A percentile compares a stretch with the other conserved stretches of the same genome.
Evolutionary conservation across 2,113 vertebrate species (phyloP).

Genomic region (Madoqua kirkii): DNA sequence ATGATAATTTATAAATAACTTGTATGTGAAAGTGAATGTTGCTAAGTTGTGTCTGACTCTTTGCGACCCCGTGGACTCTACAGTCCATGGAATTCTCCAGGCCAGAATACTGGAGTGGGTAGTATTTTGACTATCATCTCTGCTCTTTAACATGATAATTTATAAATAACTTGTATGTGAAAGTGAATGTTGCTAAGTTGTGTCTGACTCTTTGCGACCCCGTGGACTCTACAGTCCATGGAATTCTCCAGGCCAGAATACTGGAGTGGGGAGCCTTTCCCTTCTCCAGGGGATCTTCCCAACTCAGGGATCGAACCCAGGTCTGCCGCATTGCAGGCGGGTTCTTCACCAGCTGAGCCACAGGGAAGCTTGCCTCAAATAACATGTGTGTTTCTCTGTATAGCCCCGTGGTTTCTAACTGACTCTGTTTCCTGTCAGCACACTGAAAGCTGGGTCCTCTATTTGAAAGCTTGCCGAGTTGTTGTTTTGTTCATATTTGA

Average conservation of each 20-base stretch:
- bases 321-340: accelerated
- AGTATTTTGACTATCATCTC: no score
- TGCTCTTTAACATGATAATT: background rate
- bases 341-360: background rate
- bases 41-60: background rate
- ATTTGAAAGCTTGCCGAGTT: background rate
- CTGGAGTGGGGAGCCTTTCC: background rate
- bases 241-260: background rate
- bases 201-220: background rate
- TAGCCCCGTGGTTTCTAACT: background rate
- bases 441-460: background rate
- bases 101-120: background rate
- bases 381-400: background rate
- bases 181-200: background rate
- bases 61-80: background rate
- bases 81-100: background rate
- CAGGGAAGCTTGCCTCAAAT: background rate
- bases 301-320: background rate
- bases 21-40: background rate
- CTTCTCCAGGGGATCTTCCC: background rate
- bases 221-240: background rate
- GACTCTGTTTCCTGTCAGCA: background rate
- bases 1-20: background rate
- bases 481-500: background rate
- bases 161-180: background rate